Conservation (phyloP, 2,888 invertebrate species). For the Amphiduros pacificus region DNA sequence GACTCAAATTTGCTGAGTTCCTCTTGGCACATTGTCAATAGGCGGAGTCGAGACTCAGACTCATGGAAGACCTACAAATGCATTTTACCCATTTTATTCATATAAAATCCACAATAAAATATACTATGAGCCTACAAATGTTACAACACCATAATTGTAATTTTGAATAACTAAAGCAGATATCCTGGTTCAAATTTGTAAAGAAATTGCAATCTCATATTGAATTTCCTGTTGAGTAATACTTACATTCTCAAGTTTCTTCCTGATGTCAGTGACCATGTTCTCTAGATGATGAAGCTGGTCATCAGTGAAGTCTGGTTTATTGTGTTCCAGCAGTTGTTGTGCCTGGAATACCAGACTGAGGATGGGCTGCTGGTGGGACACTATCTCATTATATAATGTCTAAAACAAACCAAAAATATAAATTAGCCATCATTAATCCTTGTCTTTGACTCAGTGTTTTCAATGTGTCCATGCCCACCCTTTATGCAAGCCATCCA, state of each 20-base stretch:
- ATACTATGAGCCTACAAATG: too few species aligned
- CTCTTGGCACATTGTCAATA: conserved; percentile 37
- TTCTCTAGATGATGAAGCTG: conserved; percentile 48
- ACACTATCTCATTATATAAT: conserved; percentile 36
- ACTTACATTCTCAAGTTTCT: conserved; percentile 41
- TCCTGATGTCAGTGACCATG: conserved; percentile 40
- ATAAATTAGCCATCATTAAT: too few species aligned
- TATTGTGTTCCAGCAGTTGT: conserved; percentile 50
- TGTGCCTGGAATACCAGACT: conserved; percentile 52
- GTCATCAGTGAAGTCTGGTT: conserved; percentile 50
- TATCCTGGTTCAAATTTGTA: too few species aligned
- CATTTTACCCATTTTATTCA: too few species aligned
- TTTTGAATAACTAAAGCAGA: too few species aligned
- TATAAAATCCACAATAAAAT: too few species aligned
- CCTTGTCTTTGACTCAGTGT: too few species aligned
- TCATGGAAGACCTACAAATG: conserved; percentile 26
- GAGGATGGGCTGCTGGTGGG: conserved; percentile 51
- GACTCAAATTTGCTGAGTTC: conserved; percentile 50
- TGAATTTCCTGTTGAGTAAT: too few species aligned
- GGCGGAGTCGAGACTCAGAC: conserved; percentile 24
- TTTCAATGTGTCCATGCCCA: too few species aligned
- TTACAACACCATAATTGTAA: too few species aligned
- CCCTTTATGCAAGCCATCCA: too few species aligned
- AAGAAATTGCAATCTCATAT: too few species aligned
- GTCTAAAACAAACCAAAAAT: conserved; percentile 8